phyloP scores from a whole-genome alignment of 2,888 invertebrate species.

The Boloria euphrosyne region DNA sequence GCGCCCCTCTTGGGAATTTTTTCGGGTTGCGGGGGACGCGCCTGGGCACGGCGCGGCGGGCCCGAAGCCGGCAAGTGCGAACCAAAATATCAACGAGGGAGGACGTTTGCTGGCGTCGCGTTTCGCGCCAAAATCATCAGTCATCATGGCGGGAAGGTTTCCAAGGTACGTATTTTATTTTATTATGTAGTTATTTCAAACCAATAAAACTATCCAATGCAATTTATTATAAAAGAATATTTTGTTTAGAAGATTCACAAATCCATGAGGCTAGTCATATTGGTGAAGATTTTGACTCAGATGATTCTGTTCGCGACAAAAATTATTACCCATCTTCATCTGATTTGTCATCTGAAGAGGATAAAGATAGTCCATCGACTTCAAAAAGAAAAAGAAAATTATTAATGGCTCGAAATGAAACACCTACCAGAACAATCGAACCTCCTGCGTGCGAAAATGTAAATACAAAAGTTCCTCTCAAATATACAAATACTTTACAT shows the following conservation, averaged over 20 bases:
- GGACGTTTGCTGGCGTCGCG: constrained; percentile 1
- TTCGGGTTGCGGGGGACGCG: constrained; percentile 1
- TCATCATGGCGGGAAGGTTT: constrained; percentile 4
- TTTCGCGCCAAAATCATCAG: constrained; percentile 3
- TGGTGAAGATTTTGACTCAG: not conserved
- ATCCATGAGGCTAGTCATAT: not conserved
- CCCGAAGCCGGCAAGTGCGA: not conserved
- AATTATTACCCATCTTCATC: constrained; percentile 1
- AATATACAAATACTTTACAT: constrained; percentile 6
- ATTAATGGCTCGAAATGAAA: constrained; percentile 1
- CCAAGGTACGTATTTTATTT: constrained; percentile 9
- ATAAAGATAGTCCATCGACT: not conserved
- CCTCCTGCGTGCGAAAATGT: not conserved
- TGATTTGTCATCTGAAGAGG: constrained; percentile 1
- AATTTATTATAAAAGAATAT: not conserved
- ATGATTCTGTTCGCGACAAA: constrained; percentile 5
- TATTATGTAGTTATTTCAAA: constrained; percentile 7
- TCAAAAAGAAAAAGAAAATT: constrained; percentile 4
- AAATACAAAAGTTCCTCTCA: not conserved
- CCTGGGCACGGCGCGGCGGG: not conserved
- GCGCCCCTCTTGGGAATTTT: constrained; percentile 1
- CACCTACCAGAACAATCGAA: no score
- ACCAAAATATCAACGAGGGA: constrained; percentile 1
- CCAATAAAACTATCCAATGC: constrained; percentile 4
- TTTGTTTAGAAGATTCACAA: not conserved